Evolutionary conservation across 2,888 invertebrate genomes (phyloP).

Genomic region (Drosophila recens): DNA sequence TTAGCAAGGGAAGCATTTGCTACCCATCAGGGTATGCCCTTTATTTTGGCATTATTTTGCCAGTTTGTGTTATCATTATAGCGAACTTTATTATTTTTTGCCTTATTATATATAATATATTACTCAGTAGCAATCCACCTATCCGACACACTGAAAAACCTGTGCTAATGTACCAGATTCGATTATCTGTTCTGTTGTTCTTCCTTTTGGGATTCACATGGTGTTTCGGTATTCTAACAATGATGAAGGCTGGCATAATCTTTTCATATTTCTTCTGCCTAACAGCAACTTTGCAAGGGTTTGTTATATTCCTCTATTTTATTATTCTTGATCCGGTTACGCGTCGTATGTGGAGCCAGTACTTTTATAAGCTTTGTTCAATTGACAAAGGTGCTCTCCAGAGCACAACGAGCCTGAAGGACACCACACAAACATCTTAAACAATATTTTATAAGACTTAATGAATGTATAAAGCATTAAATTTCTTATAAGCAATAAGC

Average conservation of each 20-base stretch:
- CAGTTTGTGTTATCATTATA: conserved; percentile 86
- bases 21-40: conserved; percentile 86
- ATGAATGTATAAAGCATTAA: background rate
- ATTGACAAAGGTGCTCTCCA: conserved; percentile 36
- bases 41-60: conserved; percentile 86
- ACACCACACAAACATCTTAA: conserved; percentile 61
- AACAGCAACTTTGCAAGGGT: conserved; percentile 88
- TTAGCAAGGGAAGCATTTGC: conserved; percentile 86
- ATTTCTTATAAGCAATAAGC: background rate
- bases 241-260: conserved; percentile 85
- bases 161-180: conserved; percentile 85
- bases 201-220: conserved; percentile 88
- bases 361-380: conserved; percentile 48
- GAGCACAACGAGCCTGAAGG: conserved; percentile 53
- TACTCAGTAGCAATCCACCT: conserved; percentile 86
- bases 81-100: conserved; percentile 87
- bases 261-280: conserved; percentile 88
- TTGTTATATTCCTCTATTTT: conserved; percentile 88
- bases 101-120: conserved; percentile 86
- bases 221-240: conserved; percentile 87
- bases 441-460: background rate
- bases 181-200: conserved; percentile 87
- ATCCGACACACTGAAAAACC: conserved; percentile 83
- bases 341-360: conserved; percentile 86
- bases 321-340: conserved; percentile 87